Base-by-base conservation (phyloP, 1,140 invertebrate genomes). In the Eubasilissa regina region DNA sequence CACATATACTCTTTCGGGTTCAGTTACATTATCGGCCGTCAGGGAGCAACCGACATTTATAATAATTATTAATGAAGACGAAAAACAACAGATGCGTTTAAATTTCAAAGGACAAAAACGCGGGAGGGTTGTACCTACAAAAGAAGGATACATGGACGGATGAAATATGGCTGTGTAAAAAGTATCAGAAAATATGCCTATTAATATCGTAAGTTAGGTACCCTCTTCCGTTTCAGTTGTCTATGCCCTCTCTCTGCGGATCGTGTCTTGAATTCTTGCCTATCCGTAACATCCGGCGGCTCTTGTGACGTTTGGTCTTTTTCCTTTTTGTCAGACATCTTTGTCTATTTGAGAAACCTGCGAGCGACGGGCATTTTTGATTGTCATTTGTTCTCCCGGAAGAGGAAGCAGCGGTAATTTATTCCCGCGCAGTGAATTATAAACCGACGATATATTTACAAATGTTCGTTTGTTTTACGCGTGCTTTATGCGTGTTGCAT, bases 301-400 rank as follows among this genome's bases (percentile, higher is more conserved):
- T 74, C 53, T 25, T 56, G 43, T 74, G 70, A 44, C 70, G 70
- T 74, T 35, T 55, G n/a, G 3, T 10, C 44, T 56, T 74, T 74
- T 74, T 70, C 45, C 60, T 15, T 70, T 70, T 70, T 70, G n/a
- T 47, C 66, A n/a, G 17, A 11, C 66, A 47, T 70, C 66, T 70
- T 70, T 70, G 66, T 51, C 66, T 70, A 70, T 70, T 70, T 51
- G 44, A 70, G 47, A 25, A 19, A 47, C 66, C 44, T 47, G 43
- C 11, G 11, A 6, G 43, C 60, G 21, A 66, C 25, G 44, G 15
- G 19, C 44, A 15, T 51, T 21, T 21, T 70, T 47, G 66, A 70
- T 70, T 70, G 66, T 70, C 66, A 70, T 70, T 70, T 51, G 66
- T 10, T 70, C 58, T 70, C 70, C 25, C 70, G 70, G 70, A 74